Percentiles rank a stretch among this genome's conserved stretches.
Evolutionary conservation across 2,888 invertebrate species (phyloP).

Genomic region (Leptodirus hochenwartii): DNA sequence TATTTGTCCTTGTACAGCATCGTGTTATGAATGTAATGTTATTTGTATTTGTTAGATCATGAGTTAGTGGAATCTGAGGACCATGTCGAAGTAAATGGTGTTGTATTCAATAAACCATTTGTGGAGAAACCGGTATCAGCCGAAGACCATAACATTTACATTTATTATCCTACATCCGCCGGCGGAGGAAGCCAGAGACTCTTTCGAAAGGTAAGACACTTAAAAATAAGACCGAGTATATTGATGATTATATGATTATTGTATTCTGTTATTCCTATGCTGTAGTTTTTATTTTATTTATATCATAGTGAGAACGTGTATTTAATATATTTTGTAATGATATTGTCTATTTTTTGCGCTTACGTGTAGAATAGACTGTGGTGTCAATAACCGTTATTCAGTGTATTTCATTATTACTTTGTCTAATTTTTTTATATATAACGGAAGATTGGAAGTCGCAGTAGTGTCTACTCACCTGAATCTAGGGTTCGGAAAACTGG

Average conservation of each 20-base stretch:
- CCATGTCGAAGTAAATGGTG: constrained; percentile 91
- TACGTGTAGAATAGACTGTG: too few species aligned
- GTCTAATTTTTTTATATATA: too few species aligned
- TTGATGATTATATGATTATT: background rate
- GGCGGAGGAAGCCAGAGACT: constrained; percentile 95
- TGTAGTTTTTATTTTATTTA: too few species aligned
- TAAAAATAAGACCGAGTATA: constrained; percentile 1
- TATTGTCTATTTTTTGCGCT: too few species aligned
- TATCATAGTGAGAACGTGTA: too few species aligned
- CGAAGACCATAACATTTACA: constrained; percentile 99
- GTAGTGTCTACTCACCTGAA: constrained; percentile 96
- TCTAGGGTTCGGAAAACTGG: constrained; percentile 92
- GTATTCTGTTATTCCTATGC: too few species aligned
- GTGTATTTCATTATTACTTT: too few species aligned
- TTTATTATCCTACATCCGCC: constrained; percentile 97
- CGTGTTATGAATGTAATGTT: background rate
- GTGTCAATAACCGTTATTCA: too few species aligned
- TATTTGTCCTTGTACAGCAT: too few species aligned
- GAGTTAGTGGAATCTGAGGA: constrained; percentile 90
- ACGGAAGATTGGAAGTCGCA: constrained; percentile 95
- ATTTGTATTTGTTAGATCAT: constrained; percentile 43
- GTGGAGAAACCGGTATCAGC: constrained; percentile 99
- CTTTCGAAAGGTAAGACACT: constrained; percentile 70
- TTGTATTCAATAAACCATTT: constrained; percentile 93
- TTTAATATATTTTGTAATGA: too few species aligned